Conservation (phyloP, 2,888 invertebrate species). For the Drosophila helvetica region DNA sequence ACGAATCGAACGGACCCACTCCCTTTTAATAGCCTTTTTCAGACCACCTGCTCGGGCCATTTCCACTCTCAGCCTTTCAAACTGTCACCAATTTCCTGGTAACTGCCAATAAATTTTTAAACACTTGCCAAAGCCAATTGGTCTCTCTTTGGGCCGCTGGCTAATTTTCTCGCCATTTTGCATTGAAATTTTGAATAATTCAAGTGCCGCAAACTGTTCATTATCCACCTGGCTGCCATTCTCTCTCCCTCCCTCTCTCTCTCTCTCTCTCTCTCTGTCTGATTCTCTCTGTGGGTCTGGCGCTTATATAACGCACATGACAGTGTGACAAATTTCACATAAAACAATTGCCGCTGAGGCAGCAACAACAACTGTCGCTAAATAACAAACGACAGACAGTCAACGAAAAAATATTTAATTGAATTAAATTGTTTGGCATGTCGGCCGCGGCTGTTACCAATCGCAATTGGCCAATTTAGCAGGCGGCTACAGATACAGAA, state of each 20-base stretch:
- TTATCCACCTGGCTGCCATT: constrained; percentile 17
- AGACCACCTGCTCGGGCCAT: constrained; percentile 23
- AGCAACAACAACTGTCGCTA: constrained; percentile 72
- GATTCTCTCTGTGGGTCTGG: neutral
- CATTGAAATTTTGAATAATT: constrained; percentile 68
- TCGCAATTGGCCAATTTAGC: constrained; percentile 81
- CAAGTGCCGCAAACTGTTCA: constrained; percentile 58
- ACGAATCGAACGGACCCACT: neutral
- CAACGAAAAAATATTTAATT: constrained; percentile 78
- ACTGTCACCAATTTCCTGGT: constrained; percentile 18
- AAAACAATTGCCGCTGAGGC: constrained; percentile 65
- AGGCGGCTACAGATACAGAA: constrained; percentile 49
- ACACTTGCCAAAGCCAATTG: constrained; percentile 28
- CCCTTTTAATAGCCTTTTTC: neutral
- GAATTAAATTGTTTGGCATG: constrained; percentile 79
- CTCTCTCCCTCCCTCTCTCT: neutral
- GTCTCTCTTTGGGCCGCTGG: constrained; percentile 11
- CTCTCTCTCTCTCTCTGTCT: neutral
- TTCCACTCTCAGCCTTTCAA: constrained; percentile 19
- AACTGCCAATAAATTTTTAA: constrained; percentile 34
- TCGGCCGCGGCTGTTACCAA: constrained; percentile 69
- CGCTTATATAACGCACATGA: constrained; percentile 66
- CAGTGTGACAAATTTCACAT: constrained; percentile 79
- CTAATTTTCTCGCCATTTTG: constrained; percentile 74
- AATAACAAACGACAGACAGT: constrained; percentile 76